These are phyloP conservation scores for Rhopalosiphum padi DNA, from an alignment of 1,140 invertebrate genomes.

Conservation along the genomic window DNA sequence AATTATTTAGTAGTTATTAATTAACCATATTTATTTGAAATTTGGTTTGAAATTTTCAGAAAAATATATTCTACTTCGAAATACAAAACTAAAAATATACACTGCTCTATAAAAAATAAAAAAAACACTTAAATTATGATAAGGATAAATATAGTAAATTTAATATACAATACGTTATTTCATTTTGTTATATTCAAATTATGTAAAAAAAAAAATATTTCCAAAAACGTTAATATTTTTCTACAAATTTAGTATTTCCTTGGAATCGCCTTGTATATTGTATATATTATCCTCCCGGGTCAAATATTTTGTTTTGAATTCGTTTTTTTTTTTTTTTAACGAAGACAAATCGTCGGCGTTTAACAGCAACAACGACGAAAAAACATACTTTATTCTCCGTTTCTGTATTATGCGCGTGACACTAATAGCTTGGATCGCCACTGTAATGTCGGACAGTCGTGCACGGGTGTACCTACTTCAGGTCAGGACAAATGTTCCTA, in stretches of 20 bases:
- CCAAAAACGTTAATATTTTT: neutral
- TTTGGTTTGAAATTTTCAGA: neutral
- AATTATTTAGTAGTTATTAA: neutral
- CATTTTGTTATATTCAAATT: neutral
- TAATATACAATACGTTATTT: too few relatives aligned
- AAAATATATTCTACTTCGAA: neutral
- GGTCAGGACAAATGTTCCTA: neutral
- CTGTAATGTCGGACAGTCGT: neutral
- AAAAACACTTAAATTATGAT: too few relatives aligned
- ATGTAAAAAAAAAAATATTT: neutral
- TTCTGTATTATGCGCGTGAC: neutral
- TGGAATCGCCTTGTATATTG: neutral
- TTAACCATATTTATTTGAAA: neutral
- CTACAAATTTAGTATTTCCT: neutral
- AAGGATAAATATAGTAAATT: too few relatives aligned
- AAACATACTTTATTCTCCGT: neutral
- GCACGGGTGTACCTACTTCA: too few relatives aligned
- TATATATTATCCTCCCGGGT: neutral
- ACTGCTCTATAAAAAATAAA: neutral
- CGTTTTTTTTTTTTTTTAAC: constrained; percentile 1
- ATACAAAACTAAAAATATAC: neutral
- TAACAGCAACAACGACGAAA: neutral
- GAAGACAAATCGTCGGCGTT: neutral
- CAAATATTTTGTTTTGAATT: constrained; percentile 3
- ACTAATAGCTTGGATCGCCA: neutral